Evolutionary conservation across 2,113 vertebrate species (phyloP), one percentile per base, ranked within the genome.

Genomic region (Psilopogon haemacephalus): DNA sequence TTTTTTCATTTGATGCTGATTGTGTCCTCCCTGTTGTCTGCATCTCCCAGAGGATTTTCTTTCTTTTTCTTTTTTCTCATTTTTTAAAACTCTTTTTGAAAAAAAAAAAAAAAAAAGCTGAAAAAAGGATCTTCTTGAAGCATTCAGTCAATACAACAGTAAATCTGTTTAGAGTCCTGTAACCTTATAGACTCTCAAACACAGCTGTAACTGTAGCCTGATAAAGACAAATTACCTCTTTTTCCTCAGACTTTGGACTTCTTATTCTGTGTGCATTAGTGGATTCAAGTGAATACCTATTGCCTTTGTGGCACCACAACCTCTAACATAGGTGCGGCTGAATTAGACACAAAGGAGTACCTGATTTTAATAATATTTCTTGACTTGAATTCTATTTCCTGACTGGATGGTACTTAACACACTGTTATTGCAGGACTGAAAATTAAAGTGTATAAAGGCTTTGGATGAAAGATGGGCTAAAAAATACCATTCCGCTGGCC

Each of bases 151-250:
- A 79, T 77, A 85, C 9, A 95, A 44, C 11, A 86, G 12, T 11
- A 93, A 88, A 93, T 91, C 56, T 5, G 5, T 82, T 92, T 95
- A 93, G 19, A 83, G 20, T 10, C 6, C 40, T 86, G 56, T 24
- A 92, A 52, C 70, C 52, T 93, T 6, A 17, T 6, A 72, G 67
- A 65, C 23, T 72, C 64, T 89, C 54, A 90, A 94, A 82, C 50
- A 69, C 38, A 91, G 59, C 75, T 88, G 67, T 71, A 94, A 85
- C 48, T 69, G n/a, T 64, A 74, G 48, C 68, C 64, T 95, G 80
- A 97, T 95, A 89, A 95, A 96, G 86, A 95, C 54, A 96, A 92
- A 96, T 95, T 75, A 88, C 73, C 18, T 12, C 19, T 54, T 63
- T 94, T 86, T 40, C 23, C 56, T 86, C 56, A 79, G 20, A 67